Evolutionary conservation across 2,888 invertebrate species (phyloP), one percentile per base, ranked within the genome.

Genomic region (Steinernema scapterisci): DNA sequence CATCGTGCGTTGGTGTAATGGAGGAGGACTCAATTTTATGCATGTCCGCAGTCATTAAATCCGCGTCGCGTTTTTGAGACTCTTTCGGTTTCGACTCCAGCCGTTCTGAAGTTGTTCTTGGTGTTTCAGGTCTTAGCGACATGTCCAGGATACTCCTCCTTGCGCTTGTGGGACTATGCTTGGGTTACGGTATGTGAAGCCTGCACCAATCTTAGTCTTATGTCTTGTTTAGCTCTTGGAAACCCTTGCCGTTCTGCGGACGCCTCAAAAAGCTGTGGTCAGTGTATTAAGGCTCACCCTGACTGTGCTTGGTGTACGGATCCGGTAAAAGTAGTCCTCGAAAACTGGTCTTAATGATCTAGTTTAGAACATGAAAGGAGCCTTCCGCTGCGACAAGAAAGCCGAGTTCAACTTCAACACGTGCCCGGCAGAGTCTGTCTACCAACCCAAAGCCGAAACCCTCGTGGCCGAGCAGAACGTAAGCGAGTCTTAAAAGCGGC

Each of bases 281-380:
- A 81, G 43, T 86, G 86, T 48, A 83, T 84, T 43, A 81, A 85
- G 71, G 75, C 81, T 31, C 78, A 83, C 74, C 77, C 78, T 11
- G 82, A 83, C 25, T 85, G 85, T 71, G 84, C 81, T 44, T 86
- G 85, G 85, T 85, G 85, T 72, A 79, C 78, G 5, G 85, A 85
- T 46, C 83, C 83, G 54, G 84, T 84, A 75, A 72, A 77, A 21
- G 0, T 31, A 16, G 16, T 38, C 21, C 23, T n/a, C 54, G 11
- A 13, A n/a, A 16, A 56, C 13, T 70, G 27, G 25, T 73, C 5
- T 73, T 38, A 56, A 23, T 25, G 6, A 19, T 23, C 1, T 7
- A 1, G n/a, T 19, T 48, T 73, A 83, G 84, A 78, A 81, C 45
- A 77, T 77, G n/a, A 78, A 78, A 19, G 71, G 75, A 0, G 54